Percentiles rank a stretch among this genome's conserved stretches.
These are phyloP conservation scores for Centropus bengalensis DNA, from an alignment of 2,113 vertebrate species.

Conservation along the genomic window DNA sequence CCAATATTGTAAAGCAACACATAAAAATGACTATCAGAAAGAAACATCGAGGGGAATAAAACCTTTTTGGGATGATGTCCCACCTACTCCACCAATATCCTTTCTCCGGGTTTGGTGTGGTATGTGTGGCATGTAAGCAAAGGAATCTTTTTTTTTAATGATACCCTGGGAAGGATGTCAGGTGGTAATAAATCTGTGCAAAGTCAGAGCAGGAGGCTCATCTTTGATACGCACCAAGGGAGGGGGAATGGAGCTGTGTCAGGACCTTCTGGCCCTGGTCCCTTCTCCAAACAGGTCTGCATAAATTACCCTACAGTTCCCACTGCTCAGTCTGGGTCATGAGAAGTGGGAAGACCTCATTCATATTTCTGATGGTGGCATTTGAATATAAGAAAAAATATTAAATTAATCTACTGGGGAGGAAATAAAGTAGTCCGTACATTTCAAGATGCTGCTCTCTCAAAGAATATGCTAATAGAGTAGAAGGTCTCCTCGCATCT, in stretches of 20 bases:
- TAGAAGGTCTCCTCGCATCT: background rate
- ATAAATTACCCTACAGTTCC: background rate
- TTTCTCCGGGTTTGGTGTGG: conserved; percentile 36
- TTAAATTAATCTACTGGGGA: background rate
- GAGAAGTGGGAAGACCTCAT: background rate
- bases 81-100: background rate
- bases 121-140: conserved; percentile 6
- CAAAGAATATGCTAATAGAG: background rate
- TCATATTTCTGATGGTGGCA: background rate
- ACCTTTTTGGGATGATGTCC: background rate
- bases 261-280: background rate
- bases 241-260: background rate
- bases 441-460: background rate
- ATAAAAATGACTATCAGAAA: conserved; percentile 56
- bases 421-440: background rate
- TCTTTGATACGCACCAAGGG: background rate
- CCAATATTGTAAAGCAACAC: conserved; percentile 5
- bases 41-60: background rate
- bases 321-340: background rate
- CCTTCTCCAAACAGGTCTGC: background rate
- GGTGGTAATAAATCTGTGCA: background rate
- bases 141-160: background rate
- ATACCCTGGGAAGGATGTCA: background rate
- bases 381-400: background rate
- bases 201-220: background rate